Evolutionary conservation across 1,140 invertebrate species (phyloP), one percentile per base, ranked within the genome.

Genomic region (Ceratina australensis): DNA sequence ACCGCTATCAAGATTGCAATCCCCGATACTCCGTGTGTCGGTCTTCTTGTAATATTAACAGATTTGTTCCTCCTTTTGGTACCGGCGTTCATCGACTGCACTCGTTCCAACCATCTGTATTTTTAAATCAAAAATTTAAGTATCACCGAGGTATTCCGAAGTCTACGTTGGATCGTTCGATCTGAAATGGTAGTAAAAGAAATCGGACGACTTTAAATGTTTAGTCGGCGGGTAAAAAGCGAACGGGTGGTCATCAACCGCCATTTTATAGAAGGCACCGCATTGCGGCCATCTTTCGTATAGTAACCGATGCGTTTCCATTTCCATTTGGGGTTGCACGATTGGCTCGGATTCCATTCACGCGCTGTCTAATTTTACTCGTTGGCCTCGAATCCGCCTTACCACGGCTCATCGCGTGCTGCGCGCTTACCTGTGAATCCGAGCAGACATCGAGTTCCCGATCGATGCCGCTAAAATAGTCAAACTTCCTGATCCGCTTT

Each of bases 351-450:
- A 80, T 85, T 79, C 75, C 72, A 81, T 84, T 80, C 79, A 77
- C 74, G 76, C 71, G 33, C 33, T 56, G 72, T 84, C 79, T 85
- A 85, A 85, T 85, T 85, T 85, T 85, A 85, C 72, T 69, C 79
- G 78, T 73, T 85, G 79, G 75, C 83, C 72, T 75, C 82, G 75
- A 79, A 79, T 79, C 72, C 33, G 33, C 64, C 26, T 75, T 72
- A 47, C 71, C 76, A 73, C 81, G 59, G 75, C 59, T 59, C 73
- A 74, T 78, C 72, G 49, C 63, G 57, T 42, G 28, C 18, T 67
- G 3, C 16, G 10, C n/a, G 20, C n/a, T 42, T 81, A 85, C 71
- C 67, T 81, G 82, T 81, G 82, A 72, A 52, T 66, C 60, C 57
- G 47, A 33, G n/a, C 33, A 72, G 52, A 77, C 22, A 60, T 24